phyloP scores from a whole-genome alignment of 2,113 vertebrate species.

The Tyto alba region DNA sequence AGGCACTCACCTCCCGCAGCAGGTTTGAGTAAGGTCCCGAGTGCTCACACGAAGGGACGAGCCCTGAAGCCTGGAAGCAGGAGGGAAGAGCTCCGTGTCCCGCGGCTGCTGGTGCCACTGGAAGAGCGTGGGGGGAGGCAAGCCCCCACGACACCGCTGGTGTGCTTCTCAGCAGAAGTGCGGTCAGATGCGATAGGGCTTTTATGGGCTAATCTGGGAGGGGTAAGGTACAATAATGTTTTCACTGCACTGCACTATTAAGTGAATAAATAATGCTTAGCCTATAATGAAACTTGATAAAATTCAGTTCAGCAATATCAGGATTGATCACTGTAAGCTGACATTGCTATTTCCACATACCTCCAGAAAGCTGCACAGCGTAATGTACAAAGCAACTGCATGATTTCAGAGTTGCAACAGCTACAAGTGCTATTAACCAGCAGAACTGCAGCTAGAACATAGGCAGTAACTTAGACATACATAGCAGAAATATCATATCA shows the following conservation, averaged over 20 bases:
- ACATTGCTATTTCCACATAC: neutral
- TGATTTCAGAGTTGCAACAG: neutral
- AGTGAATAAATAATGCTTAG: neutral
- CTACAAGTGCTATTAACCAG: neutral
- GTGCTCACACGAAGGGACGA: rapidly evolving
- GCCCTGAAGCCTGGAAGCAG: neutral
- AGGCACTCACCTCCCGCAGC: neutral
- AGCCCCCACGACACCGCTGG: neutral
- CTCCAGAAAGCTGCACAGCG: neutral
- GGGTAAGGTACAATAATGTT: neutral
- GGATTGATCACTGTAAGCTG: conserved; percentile 14
- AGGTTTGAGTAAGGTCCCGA: neutral
- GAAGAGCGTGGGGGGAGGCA: neutral
- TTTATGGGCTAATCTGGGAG: conserved; percentile 4
- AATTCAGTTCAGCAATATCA: neutral
- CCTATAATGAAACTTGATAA: neutral
- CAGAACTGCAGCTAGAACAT: neutral
- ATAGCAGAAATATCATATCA: neutral
- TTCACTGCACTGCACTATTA: neutral
- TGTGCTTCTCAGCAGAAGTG: neutral
- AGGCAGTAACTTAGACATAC: neutral
- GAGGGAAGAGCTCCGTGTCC: neutral
- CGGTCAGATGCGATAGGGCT: neutral
- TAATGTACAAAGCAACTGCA: neutral
- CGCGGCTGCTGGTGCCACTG: neutral